A percentile compares a stretch with the other conserved stretches of the same genome.
phyloP scores from a whole-genome alignment of 2,797 vertebrate species.

The Bovichtus variegatus region DNA sequence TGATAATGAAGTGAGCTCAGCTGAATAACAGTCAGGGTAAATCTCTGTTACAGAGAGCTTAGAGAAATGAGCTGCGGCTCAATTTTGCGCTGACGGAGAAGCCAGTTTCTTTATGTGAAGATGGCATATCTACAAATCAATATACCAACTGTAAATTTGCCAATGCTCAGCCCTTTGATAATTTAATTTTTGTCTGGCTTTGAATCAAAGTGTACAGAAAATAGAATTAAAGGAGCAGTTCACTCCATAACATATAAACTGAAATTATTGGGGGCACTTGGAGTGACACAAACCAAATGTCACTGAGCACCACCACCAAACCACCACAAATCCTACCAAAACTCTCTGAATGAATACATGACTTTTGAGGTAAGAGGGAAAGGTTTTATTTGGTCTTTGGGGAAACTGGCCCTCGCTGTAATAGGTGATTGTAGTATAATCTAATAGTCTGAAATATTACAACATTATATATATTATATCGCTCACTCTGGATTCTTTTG shows the following conservation, averaged over 20 bases:
- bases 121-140: neutral
- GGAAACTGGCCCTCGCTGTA: neutral
- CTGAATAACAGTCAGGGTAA: conserved; percentile 54
- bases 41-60: conserved; percentile 40
- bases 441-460: neutral
- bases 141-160: neutral
- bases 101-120: neutral
- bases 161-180: neutral
- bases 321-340: neutral
- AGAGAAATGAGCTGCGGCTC: conserved; percentile 37
- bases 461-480: neutral
- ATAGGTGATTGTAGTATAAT: neutral
- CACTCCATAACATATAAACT: neutral
- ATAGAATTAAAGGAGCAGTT: neutral
- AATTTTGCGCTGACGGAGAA: neutral
- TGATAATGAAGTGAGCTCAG: conserved; percentile 61
- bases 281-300: conserved; percentile 26
- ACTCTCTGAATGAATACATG: neutral
- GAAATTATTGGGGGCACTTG: neutral
- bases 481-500: neutral
- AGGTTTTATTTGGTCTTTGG: neutral
- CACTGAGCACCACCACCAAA: conserved; percentile 18
- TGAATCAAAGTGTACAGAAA: conserved; percentile 9
- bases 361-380: neutral
- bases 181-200: neutral